Base-by-base conservation (phyloP, 2,113 vertebrate species). In the Mesembrinibis cayennensis region DNA sequence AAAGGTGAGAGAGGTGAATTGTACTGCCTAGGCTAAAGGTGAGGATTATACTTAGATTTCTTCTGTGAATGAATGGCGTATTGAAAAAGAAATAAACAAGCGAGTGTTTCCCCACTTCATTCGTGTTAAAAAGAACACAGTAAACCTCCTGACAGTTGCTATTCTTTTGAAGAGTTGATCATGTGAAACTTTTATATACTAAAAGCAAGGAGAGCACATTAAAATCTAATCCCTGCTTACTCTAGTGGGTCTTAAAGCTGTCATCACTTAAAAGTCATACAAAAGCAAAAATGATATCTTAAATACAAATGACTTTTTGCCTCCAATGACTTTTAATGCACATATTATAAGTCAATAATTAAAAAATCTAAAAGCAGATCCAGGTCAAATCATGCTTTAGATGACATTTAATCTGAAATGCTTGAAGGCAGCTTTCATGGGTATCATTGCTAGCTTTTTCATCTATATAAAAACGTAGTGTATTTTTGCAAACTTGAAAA, bases 131-230 rank as follows among this genome's bases (percentile, higher is more conserved):
- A 71, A 53, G 25, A 58, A 50, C 17, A 10, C 36, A 27, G 16
- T 79, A 71, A 55, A 96, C 55, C 40, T 87, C 36, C 20, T 76
- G 77, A 72, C 52, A 67, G 42, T 62, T 30, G 12, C 59, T 83
- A 4, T 30, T 89, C 29, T 72, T 96, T 74, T 9, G 42, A 32
- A 65, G 59, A 74, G 38, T 59, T 53, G 52, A 61, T 85, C 5
- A 25, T 85, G 74, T 93, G 78, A 89, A 95, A 89, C 79, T 94
- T 95, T 91, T 78, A 83, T 82, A 44, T 40, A n/a, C 53, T 49
- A 87, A 96, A 89, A 85, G 38, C 73, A 94, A 74, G 40, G n/a
- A 52, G 65, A 95, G 49, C 40, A 53, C 34, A 77, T 88, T 87
- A 49, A 87, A 84, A 38, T 44, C 82, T 89, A 95, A 89, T 89